Evolutionary conservation across 2,888 invertebrate species (phyloP).

Genomic region (Hymenopus coronatus): DNA sequence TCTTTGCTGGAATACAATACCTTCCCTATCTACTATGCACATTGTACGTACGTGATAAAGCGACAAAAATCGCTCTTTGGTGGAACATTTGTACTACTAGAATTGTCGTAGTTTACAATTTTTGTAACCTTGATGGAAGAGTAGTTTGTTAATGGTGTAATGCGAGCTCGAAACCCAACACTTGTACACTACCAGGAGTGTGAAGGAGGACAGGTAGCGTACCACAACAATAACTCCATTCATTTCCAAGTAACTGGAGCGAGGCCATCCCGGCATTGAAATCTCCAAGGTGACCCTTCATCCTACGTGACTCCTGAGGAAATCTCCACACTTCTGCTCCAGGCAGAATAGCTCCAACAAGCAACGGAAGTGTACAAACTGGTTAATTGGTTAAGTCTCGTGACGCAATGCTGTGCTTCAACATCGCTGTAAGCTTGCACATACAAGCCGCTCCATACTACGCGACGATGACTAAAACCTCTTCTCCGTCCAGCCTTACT

Average conservation of each 20-base stretch:
- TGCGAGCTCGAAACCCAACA: neutral
- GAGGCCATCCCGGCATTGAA: neutral
- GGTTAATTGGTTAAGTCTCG: neutral
- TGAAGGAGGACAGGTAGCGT: neutral
- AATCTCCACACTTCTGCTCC: neutral
- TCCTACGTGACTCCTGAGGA: neutral
- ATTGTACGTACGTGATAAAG: too few relatives aligned
- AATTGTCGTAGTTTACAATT: neutral
- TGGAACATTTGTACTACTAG: too few relatives aligned
- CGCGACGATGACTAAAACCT: too few relatives aligned
- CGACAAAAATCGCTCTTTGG: too few relatives aligned
- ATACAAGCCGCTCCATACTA: too few relatives aligned
- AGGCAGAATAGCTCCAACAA: neutral
- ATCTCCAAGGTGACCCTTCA: neutral
- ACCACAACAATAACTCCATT: neutral
- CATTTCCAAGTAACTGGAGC: neutral
- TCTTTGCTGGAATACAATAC: too few relatives aligned
- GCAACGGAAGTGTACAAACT: neutral
- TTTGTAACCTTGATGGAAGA: neutral
- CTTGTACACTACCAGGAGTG: neutral
- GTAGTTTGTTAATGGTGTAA: neutral
- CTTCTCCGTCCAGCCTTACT: too few relatives aligned
- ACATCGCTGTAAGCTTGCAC: too few relatives aligned
- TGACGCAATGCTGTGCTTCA: too few relatives aligned
- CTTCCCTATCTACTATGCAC: too few relatives aligned